A percentile compares a stretch with the other conserved stretches of the same genome.
Conservation (phyloP, 1,140 invertebrate species). For the Idris sp. region DNA sequence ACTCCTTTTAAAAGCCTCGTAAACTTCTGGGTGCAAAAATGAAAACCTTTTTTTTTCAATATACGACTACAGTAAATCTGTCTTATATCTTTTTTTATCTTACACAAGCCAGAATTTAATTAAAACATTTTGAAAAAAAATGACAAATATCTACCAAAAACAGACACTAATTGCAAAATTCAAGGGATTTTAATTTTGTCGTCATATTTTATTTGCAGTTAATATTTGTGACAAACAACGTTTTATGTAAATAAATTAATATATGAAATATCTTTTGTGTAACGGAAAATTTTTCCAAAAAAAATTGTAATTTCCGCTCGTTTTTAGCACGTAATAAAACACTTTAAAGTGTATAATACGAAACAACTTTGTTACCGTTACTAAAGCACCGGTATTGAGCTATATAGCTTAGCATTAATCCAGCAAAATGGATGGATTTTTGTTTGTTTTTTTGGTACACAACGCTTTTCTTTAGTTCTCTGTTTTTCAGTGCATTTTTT, state of each 20-base stretch:
- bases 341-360: slow-evolving; percentile 17
- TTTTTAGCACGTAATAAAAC: slow-evolving; percentile 6
- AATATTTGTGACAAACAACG: slow-evolving; percentile 6
- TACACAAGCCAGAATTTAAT: slow-evolving; percentile 48
- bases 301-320: neutral
- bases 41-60: slow-evolving; percentile 48
- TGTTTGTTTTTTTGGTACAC: no score
- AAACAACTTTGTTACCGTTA: slow-evolving; percentile 22
- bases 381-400: slow-evolving; percentile 14
- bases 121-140: slow-evolving; percentile 35
- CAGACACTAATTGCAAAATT: slow-evolving; percentile 41
- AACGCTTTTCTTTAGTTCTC: neutral
- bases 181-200: slow-evolving; percentile 10
- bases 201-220: neutral
- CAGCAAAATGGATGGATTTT: slow-evolving; percentile 34
- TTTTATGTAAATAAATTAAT: no score
- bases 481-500: slow-evolving; percentile 4
- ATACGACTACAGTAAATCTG: slow-evolving; percentile 41
- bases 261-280: no score
- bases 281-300: no score
- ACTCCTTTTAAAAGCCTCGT: slow-evolving; percentile 2
- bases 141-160: slow-evolving; percentile 29
- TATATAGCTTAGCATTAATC: slow-evolving; percentile 24
- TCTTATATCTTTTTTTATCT: slow-evolving; percentile 39
- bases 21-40: slow-evolving; percentile 32